Conservation (phyloP, 2,888 invertebrate genomes). For the Latrodectus hesperus region DNA sequence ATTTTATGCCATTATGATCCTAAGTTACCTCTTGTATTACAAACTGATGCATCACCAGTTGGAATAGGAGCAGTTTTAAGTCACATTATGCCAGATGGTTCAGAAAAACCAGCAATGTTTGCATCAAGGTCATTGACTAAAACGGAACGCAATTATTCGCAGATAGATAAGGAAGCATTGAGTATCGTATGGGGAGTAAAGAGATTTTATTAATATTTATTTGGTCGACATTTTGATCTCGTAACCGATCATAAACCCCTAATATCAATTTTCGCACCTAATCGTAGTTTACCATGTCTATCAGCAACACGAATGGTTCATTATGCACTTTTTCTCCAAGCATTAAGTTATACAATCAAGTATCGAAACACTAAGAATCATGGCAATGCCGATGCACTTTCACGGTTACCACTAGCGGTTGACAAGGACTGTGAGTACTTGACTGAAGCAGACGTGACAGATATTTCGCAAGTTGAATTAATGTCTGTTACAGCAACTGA, state of each 20-base stretch:
- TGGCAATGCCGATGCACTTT: slow-evolving; percentile 53
- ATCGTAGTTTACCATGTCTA: slow-evolving; percentile 72
- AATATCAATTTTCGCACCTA: slow-evolving; percentile 73
- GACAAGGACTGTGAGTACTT: slow-evolving; percentile 48
- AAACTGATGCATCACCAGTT: slow-evolving; percentile 73
- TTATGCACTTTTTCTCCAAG: slow-evolving; percentile 71
- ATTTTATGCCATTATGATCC: slow-evolving; percentile 71
- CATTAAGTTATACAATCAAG: slow-evolving; percentile 52
- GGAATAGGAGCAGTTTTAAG: slow-evolving; percentile 74
- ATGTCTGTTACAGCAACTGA: slow-evolving; percentile 50
- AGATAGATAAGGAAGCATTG: slow-evolving; percentile 74
- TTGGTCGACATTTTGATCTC: no score
- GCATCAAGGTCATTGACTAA: slow-evolving; percentile 73
- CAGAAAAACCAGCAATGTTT: slow-evolving; percentile 75
- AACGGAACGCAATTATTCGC: slow-evolving; percentile 73
- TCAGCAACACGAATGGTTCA: slow-evolving; percentile 73
- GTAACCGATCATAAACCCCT: slow-evolving; percentile 74
- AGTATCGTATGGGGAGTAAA: slow-evolving; percentile 73
- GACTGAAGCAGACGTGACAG: slow-evolving; percentile 52
- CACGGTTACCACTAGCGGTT: slow-evolving; percentile 52
- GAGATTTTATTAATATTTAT: slow-evolving; percentile 72
- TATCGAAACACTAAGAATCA: slow-evolving; percentile 51
- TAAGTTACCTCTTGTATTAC: slow-evolving; percentile 71
- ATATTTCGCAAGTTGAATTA: slow-evolving; percentile 53
- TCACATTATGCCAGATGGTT: slow-evolving; percentile 73